Conservation (phyloP, 2,113 vertebrate genomes). For the Cettia cetti region DNA sequence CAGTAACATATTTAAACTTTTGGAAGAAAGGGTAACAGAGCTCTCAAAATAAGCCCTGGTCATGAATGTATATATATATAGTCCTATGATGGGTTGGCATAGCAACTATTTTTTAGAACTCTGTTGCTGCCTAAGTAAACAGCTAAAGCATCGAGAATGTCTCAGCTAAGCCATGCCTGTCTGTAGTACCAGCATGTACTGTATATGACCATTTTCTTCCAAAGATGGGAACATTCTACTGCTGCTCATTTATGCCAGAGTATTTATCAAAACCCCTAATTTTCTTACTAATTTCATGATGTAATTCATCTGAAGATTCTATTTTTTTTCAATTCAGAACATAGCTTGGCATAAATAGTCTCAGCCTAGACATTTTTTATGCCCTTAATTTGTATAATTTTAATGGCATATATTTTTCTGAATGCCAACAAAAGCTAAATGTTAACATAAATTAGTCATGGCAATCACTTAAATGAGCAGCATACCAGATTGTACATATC, state of each 20-base stretch:
- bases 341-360: neutral
- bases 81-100: conserved; percentile 73
- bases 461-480: neutral
- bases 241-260: neutral
- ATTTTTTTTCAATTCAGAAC: neutral
- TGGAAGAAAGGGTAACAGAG: conserved; percentile 57
- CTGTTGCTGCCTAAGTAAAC: conserved; percentile 73
- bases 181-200: conserved; percentile 48
- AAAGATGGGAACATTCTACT: neutral
- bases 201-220: conserved; percentile 12
- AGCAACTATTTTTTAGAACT: conserved; percentile 75
- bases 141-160: conserved; percentile 57
- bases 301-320: neutral
- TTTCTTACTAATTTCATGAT: neutral
- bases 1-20: conserved; percentile 59
- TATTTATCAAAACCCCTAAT: neutral
- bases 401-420: neutral
- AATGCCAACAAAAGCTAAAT: conserved; percentile 23
- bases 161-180: conserved; percentile 61
- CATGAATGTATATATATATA: conserved; percentile 71
- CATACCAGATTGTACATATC: neutral
- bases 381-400: neutral
- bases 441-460: conserved; percentile 10
- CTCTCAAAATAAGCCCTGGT: conserved; percentile 66
- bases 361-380: neutral